A percentile compares a stretch with the other conserved stretches of the same genome.
These are phyloP conservation scores for Microtus agrestis DNA, from an alignment of 2,797 vertebrate genomes.

Conservation along the genomic window DNA sequence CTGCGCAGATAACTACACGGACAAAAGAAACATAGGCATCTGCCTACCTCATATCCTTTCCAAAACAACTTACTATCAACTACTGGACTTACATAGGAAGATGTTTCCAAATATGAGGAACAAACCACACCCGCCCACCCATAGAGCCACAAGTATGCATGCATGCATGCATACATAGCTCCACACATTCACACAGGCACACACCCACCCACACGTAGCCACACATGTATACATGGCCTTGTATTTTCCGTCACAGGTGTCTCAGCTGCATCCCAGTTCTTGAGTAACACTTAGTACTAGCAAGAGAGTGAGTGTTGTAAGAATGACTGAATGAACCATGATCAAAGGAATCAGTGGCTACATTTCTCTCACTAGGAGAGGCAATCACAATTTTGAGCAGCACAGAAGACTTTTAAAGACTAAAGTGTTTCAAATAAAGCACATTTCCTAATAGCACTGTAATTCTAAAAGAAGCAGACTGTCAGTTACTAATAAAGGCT, in stretches of 20 bases:
- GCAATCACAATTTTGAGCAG: neutral
- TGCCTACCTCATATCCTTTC: neutral
- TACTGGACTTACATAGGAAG: neutral
- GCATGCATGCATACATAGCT: rapidly evolving
- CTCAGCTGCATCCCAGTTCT: neutral
- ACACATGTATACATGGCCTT: neutral
- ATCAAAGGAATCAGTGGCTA: neutral
- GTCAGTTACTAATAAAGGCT: neutral
- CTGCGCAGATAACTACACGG: neutral
- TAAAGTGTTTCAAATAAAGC: slow-evolving; percentile 44
- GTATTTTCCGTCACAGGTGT: neutral
- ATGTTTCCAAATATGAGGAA: slow-evolving; percentile 53
- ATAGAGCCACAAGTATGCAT: neutral
- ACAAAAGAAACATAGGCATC: slow-evolving; percentile 25
- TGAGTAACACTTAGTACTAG: neutral
- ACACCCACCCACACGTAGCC: neutral
- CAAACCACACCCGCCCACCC: neutral
- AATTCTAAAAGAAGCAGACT: slow-evolving; percentile 34
- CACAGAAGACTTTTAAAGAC: neutral
- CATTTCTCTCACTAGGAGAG: neutral
- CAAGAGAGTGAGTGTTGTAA: neutral
- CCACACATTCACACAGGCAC: neutral
- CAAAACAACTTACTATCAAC: slow-evolving; percentile 36
- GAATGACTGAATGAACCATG: neutral
- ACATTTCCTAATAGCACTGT: slow-evolving; percentile 18